Evolutionary conservation across 2,888 invertebrate genomes (phyloP).

Genomic region (Torymus tubicola): DNA sequence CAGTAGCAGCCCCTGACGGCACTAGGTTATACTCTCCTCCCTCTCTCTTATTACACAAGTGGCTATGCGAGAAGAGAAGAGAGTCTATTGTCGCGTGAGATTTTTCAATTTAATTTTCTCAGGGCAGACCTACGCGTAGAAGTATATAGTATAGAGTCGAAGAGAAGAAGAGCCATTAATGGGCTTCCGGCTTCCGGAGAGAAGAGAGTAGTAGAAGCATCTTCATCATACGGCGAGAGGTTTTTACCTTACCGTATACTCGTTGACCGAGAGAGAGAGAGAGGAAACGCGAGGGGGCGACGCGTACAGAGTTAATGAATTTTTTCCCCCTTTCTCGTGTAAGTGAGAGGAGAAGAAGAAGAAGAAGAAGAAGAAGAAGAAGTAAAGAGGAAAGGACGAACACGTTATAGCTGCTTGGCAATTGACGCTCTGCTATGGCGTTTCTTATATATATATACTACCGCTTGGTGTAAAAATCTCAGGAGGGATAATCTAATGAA

Average conservation of each 20-base stretch:
- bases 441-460: no score
- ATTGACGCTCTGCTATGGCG: conserved; percentile 16
- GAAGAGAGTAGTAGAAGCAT: not conserved
- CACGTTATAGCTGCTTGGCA: not conserved
- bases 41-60: not conserved
- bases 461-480: not conserved
- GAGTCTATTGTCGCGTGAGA: no score
- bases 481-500: conserved; percentile 22
- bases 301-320: conserved; percentile 36
- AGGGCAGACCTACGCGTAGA: no score
- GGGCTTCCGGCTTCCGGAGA: conserved; percentile 2
- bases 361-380: no score
- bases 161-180: conserved; percentile 7
- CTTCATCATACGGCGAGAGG: conserved; percentile 10
- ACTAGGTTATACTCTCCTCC: not conserved
- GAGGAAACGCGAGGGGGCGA: not conserved
- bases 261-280: conserved; percentile 22
- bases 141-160: no score
- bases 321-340: not conserved
- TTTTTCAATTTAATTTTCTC: conserved; percentile 26
- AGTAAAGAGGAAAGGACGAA: no score
- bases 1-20: no score
- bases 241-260: not conserved
- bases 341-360: no score
- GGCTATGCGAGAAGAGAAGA: no score